Evolutionary conservation across 2,888 invertebrate species (phyloP), one percentile per base, ranked within the genome.

Genomic region (Adelognathus sp.): DNA sequence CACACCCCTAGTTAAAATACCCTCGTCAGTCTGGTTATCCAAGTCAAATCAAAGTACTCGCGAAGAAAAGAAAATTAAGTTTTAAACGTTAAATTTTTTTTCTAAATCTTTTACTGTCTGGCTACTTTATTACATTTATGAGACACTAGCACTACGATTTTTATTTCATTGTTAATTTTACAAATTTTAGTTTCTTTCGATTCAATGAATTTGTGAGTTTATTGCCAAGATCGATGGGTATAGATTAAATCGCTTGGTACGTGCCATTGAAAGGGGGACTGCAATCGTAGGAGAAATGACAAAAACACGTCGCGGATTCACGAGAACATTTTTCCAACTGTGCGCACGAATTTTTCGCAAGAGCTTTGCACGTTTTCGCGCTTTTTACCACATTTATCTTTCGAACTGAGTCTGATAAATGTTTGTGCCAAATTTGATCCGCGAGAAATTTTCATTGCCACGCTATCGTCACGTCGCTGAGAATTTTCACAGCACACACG

Each of bases 401-500:
- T 46, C 11, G 46, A 46, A 46, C 46, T 11, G 66, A 78, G 73
- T 69, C 77, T 63, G 73, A 69, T 46, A 44, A 66, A 70, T 74
- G 58, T 79, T 70, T 79, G 79, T 79, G 79, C 75, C 76, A 79
- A 79, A 79, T 72, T 76, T 44, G 72, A 44, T 46, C 21, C 9
- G 11, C 14, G 18, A 44, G 31, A 71, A 50, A 60, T 46, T 21
- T 46, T 46, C 21, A 46, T 46, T n/a, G n/a, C n/a, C n/a, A n/a
- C n/a, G 21, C 46, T 24, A 18, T 46, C 54, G 24, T 29, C 56
- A 54, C 41, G 29, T 69, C 56, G 29, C 29, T 69, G 27, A 21
- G 11, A 21, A 24, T n/a, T n/a, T n/a, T n/a, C n/a, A n/a, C n/a
- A n/a, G 11, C 7, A 14, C 16, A 14, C 58, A 16, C 58, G 18